phyloP scores from a whole-genome alignment of 1,140 invertebrate genomes.

The Trichomalopsis sarcophagae region DNA sequence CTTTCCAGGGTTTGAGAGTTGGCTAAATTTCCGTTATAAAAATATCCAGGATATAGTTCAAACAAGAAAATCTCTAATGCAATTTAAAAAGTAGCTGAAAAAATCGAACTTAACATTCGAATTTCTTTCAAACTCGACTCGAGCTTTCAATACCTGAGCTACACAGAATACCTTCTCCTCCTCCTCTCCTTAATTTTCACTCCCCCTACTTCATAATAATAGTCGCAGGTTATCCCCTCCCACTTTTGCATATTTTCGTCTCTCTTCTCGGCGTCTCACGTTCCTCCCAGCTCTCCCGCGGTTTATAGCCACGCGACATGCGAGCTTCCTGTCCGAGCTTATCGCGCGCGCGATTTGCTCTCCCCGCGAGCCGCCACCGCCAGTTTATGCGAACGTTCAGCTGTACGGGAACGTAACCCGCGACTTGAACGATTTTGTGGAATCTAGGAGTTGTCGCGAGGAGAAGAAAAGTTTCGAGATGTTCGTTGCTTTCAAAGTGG shows the following conservation, averaged over 20 bases:
- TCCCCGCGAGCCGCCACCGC: background rate
- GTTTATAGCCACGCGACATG: conserved; percentile 57
- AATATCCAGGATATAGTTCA: too few species aligned
- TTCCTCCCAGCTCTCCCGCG: background rate
- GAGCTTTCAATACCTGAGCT: too few species aligned
- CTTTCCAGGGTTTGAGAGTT: too few species aligned
- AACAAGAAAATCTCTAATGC: too few species aligned
- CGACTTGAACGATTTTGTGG: too few species aligned
- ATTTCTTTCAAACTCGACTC: background rate
- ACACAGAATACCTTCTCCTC: background rate
- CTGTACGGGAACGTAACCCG: background rate
- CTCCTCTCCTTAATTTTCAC: background rate
- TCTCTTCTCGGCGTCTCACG: background rate
- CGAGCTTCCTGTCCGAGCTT: conserved; percentile 51
- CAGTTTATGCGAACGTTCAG: background rate
- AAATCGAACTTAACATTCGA: background rate
- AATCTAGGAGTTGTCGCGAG: too few species aligned
- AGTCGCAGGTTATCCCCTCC: background rate
- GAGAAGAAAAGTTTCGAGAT: background rate
- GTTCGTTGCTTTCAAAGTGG: background rate
- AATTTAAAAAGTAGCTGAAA: too few species aligned
- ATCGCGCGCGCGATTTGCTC: conserved; percentile 16
- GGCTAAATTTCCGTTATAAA: too few species aligned
- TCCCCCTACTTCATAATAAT: background rate
- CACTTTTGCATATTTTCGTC: background rate